Conservation (phyloP, 2,888 invertebrate species). For the Sussaba pulchella region DNA sequence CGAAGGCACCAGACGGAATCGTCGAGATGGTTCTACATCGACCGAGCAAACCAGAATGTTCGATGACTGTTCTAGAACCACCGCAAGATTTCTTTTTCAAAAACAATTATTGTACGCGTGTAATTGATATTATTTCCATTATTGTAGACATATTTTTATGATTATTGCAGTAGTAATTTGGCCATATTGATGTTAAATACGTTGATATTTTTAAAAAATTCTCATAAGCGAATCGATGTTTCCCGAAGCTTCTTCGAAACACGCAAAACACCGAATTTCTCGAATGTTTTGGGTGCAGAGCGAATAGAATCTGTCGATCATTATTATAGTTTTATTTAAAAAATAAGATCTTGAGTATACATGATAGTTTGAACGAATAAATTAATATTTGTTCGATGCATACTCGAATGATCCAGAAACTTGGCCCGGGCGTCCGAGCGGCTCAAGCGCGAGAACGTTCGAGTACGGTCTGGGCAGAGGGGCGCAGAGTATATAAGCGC, state of each 20-base stretch:
- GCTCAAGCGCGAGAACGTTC: constrained; percentile 7
- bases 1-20: no score
- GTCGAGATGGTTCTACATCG: background rate
- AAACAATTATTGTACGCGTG: background rate
- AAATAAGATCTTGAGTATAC: background rate
- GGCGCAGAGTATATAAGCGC: constrained; percentile 20
- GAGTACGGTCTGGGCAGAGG: background rate
- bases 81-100: background rate
- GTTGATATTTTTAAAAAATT: no score
- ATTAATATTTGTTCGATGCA: background rate
- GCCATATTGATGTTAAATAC: no score
- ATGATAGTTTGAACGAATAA: background rate
- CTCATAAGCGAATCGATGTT: no score
- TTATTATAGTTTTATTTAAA: background rate
- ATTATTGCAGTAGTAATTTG: background rate
- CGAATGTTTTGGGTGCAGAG: no score
- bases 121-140: background rate
- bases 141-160: background rate
- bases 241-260: no score
- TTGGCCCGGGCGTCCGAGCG: background rate
- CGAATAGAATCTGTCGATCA: no score
- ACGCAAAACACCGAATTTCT: no score
- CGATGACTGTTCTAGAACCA: background rate
- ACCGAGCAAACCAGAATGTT: background rate
- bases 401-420: background rate